phyloP scores from a whole-genome alignment of 2,888 invertebrate genomes.

The Lithophane socia region DNA sequence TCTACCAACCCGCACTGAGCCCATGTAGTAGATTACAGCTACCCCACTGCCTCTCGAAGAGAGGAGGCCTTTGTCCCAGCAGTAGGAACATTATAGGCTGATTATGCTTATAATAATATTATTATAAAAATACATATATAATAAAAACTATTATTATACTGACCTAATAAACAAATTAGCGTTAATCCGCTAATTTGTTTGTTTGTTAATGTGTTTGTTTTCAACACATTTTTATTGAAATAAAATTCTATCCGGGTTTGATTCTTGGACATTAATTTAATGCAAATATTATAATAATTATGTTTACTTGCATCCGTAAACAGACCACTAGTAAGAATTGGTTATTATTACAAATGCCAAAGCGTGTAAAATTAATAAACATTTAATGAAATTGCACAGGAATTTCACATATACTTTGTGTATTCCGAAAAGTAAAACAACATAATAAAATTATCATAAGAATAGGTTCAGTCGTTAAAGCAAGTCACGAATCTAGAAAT shows the following conservation, averaged over 20 bases:
- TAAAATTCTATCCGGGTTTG: slow-evolving; percentile 18
- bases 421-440: not conserved
- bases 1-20: too few species aligned
- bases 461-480: not conserved
- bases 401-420: not conserved
- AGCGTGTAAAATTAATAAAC: slow-evolving; percentile 22
- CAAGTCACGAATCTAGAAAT: not conserved
- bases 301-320: slow-evolving; percentile 24
- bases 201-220: too few species aligned
- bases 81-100: too few species aligned
- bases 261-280: not conserved
- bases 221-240: not conserved
- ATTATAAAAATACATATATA: not conserved
- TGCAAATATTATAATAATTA: slow-evolving; percentile 13
- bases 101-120: too few species aligned
- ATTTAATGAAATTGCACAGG: not conserved
- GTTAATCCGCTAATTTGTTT: too few species aligned
- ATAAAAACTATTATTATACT: not conserved
- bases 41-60: too few species aligned
- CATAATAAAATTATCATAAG: slow-evolving; percentile 15
- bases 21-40: too few species aligned
- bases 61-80: too few species aligned
- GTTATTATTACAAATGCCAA: slow-evolving; percentile 24
- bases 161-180: not conserved
- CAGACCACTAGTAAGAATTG: slow-evolving; percentile 2